These are phyloP conservation scores for Onychomys leucogaster DNA, from an alignment of 2,797 vertebrate species.

Conservation along the genomic window DNA sequence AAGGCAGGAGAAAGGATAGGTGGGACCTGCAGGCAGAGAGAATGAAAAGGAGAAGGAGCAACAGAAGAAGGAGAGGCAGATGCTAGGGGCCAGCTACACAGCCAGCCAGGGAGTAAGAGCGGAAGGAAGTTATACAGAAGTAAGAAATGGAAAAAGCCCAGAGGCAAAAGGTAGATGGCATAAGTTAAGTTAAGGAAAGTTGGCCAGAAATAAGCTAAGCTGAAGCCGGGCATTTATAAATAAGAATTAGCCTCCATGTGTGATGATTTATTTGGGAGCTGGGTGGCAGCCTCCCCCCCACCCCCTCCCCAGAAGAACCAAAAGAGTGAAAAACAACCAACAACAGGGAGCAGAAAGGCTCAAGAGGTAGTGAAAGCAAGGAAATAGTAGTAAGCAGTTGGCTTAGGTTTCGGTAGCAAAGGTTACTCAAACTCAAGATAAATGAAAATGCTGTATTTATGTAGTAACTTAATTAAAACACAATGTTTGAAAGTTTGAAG, in stretches of 20 bases:
- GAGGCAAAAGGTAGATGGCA: background rate
- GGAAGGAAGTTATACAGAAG: background rate
- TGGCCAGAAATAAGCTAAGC: background rate
- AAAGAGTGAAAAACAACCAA: background rate
- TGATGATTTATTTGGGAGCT: background rate
- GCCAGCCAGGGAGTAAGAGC: background rate
- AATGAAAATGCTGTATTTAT: background rate
- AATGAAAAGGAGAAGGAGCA: background rate
- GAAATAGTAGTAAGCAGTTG: background rate
- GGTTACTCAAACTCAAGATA: background rate
- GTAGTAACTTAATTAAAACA: background rate
- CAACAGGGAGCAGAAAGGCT: background rate
- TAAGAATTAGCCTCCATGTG: background rate
- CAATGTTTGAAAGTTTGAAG: background rate
- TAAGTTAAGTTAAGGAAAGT: background rate
- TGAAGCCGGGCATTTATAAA: background rate
- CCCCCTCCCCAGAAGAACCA: background rate
- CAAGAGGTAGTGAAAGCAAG: background rate
- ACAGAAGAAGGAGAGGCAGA: background rate
- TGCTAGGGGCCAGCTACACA: background rate
- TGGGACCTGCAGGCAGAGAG: background rate
- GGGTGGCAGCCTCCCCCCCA: too few relatives aligned
- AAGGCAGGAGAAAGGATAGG: background rate
- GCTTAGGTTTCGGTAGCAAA: background rate
- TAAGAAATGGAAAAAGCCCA: background rate